These are phyloP conservation scores for Rhipidura dahli DNA, from an alignment of 2,113 vertebrate genomes.

Conservation along the genomic window DNA sequence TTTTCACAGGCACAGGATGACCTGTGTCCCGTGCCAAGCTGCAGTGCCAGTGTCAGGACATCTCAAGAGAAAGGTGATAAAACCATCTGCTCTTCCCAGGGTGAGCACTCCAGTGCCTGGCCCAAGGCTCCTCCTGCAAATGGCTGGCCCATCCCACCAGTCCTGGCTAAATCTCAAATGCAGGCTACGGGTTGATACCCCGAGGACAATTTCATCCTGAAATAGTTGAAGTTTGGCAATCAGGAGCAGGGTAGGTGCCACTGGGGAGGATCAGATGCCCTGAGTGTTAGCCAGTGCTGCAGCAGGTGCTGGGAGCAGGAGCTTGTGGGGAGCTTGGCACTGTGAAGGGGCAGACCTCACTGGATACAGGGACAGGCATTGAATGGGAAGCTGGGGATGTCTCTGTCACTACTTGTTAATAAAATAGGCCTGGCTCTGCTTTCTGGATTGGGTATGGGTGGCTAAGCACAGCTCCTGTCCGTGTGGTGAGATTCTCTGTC, in stretches of 20 bases:
- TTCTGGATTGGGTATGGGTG: rapidly evolving
- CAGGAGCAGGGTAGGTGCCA: neutral
- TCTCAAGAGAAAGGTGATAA: neutral
- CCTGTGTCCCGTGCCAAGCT: neutral
- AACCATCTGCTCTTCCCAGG: neutral
- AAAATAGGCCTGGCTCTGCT: neutral
- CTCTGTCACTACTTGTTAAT: neutral
- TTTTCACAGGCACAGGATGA: neutral
- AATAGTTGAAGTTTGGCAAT: neutral
- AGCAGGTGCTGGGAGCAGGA: rapidly evolving
- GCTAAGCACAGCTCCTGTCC: neutral
- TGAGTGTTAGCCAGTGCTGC: neutral
- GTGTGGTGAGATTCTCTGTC: neutral
- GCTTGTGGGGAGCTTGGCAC: neutral
- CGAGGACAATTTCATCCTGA: neutral
- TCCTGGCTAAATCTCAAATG: neutral
- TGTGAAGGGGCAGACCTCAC: neutral
- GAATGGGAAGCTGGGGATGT: neutral
- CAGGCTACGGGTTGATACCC: neutral
- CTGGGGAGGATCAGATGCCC: neutral
- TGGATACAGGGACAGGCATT: neutral
- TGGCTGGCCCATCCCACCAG: neutral
- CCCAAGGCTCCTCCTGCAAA: neutral
- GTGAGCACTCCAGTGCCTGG: neutral
- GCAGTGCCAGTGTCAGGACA: neutral